Percentiles rank a stretch among this genome's conserved stretches.
Evolutionary conservation across 2,888 invertebrate genomes (phyloP).

Genomic region (Terebella lapidaria): DNA sequence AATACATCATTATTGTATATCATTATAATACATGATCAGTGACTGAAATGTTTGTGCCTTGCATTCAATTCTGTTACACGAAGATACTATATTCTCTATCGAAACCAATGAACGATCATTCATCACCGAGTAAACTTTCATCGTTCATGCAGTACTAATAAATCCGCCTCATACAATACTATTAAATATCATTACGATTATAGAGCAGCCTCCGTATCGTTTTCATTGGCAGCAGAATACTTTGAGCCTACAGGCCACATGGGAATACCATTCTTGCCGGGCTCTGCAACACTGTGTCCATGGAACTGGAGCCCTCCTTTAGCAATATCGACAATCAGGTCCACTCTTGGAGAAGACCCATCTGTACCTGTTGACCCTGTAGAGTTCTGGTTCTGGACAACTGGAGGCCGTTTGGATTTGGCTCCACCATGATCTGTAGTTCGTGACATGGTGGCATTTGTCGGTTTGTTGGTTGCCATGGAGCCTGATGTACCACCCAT

Average conservation of each 20-base stretch:
- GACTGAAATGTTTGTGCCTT: too few species aligned
- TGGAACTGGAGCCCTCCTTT: neutral
- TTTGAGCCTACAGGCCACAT: constrained; percentile 8
- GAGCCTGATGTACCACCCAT: neutral
- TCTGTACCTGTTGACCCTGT: neutral
- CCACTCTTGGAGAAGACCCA: constrained; percentile 2
- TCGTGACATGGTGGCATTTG: constrained; percentile 4
- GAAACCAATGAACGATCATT: too few species aligned
- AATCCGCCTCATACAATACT: too few species aligned
- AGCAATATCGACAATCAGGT: constrained; percentile 10
- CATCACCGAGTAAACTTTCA: too few species aligned
- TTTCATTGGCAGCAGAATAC: neutral
- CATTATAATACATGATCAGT: too few species aligned
- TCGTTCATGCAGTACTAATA: too few species aligned
- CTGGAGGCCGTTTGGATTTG: neutral
- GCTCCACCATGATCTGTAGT: neutral
- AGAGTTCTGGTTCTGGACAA: neutral
- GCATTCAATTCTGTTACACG: too few species aligned
- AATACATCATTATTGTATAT: too few species aligned
- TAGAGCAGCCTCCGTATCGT: neutral
- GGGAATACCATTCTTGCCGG: constrained; percentile 5
- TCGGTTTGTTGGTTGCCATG: constrained; percentile 3
- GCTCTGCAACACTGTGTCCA: neutral
- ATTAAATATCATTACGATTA: neutral
- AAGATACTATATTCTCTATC: too few species aligned